Conservation (phyloP, 1,140 invertebrate genomes). For the Solen grandis region DNA sequence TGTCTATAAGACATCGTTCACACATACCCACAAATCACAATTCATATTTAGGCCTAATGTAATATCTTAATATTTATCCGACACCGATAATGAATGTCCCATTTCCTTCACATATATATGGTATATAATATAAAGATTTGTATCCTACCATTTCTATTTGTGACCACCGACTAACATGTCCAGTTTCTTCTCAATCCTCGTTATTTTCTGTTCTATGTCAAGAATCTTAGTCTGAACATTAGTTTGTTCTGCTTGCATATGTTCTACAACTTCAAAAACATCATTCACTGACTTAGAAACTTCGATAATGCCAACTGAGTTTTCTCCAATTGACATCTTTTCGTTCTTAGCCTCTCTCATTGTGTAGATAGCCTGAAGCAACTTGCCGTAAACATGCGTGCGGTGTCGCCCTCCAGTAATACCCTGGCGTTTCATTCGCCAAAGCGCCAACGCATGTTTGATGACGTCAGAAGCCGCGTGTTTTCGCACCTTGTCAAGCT, state of each 20-base stretch:
- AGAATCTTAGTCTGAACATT: slow-evolving; percentile 53
- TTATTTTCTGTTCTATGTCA: slow-evolving; percentile 55
- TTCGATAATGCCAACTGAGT: slow-evolving; percentile 67
- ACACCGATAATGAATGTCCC: too few species aligned
- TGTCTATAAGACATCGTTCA: too few species aligned
- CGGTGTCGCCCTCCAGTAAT: slow-evolving; percentile 32
- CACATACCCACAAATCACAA: too few species aligned
- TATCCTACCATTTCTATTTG: too few species aligned
- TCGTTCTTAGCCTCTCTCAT: slow-evolving; percentile 69
- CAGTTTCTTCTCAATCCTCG: slow-evolving; percentile 41
- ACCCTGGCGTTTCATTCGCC: slow-evolving; percentile 56
- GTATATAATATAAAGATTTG: too few species aligned
- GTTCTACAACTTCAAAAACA: slow-evolving; percentile 60
- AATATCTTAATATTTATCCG: too few species aligned
- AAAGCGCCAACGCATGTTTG: slow-evolving; percentile 70
- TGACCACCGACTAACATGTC: slow-evolving; percentile 9
- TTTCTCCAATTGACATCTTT: slow-evolving; percentile 66
- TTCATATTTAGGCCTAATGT: too few species aligned
- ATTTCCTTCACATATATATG: too few species aligned
- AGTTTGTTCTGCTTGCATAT: slow-evolving; percentile 58
- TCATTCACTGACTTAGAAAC: slow-evolving; percentile 65
- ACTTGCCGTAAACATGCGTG: slow-evolving; percentile 65
- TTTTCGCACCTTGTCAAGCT: slow-evolving; percentile 68
- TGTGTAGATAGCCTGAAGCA: slow-evolving; percentile 61
- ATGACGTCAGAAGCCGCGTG: slow-evolving; percentile 70